Evolutionary conservation across 2,113 vertebrate species (phyloP).

Genomic region (Rhegmatorhina hoffmannsi): DNA sequence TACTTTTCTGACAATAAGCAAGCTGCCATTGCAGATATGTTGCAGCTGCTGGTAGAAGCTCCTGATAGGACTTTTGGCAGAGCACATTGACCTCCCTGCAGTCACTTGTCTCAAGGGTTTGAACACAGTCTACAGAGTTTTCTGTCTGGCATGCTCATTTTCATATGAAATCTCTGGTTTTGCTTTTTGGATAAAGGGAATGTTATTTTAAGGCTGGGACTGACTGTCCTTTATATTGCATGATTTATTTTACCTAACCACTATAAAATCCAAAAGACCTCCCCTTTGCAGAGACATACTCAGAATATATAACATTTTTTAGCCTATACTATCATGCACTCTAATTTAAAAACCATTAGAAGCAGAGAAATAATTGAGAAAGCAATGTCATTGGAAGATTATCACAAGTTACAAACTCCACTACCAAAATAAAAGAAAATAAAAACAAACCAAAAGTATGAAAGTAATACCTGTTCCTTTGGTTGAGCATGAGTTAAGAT

Average conservation of each 20-base stretch:
- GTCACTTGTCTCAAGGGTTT: background rate
- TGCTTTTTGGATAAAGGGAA: background rate
- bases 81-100: background rate
- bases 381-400: background rate
- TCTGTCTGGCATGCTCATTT: background rate
- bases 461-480: background rate
- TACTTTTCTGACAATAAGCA: background rate
- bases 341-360: background rate
- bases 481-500: background rate
- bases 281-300: background rate
- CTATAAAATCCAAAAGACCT: background rate
- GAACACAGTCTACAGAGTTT: background rate
- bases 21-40: background rate
- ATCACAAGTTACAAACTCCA: background rate
- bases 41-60: background rate
- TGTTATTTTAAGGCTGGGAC: background rate
- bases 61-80: background rate
- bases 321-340: background rate
- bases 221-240: background rate
- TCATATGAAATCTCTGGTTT: background rate
- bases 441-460: background rate
- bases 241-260: background rate
- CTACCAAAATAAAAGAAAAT: background rate
- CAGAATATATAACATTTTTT: background rate
- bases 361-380: background rate